A percentile compares a stretch with the other conserved stretches of the same genome.
Evolutionary conservation across 2,797 vertebrate species (phyloP).

Genomic region (Pangasius macronema): DNA sequence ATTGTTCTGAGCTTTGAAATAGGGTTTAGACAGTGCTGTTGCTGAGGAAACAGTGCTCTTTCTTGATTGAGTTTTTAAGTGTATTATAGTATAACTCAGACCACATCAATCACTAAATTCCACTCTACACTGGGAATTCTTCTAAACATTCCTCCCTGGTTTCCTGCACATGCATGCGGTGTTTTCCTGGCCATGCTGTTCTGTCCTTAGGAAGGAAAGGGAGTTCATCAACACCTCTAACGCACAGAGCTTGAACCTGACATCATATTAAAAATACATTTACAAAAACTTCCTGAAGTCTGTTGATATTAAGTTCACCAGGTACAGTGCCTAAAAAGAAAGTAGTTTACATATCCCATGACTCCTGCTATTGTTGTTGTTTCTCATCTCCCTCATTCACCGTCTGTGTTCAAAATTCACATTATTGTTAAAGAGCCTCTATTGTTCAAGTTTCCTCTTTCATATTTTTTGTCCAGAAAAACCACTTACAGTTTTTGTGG

Average conservation of each 20-base stretch:
- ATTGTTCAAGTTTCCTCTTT: conserved; percentile 8
- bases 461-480: conserved; percentile 17
- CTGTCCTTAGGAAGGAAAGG: conserved; percentile 16
- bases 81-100: not conserved
- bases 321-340: not conserved
- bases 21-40: not conserved
- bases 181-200: conserved; percentile 5
- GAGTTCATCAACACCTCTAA: conserved; percentile 8
- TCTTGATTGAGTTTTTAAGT: not conserved
- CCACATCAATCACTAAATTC: not conserved
- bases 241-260: not conserved
- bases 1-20: not conserved
- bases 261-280: not conserved
- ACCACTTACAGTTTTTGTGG: not conserved
- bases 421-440: conserved; percentile 1
- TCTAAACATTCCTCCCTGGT: not conserved
- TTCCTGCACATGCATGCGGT: not conserved
- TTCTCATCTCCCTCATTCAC: not conserved
- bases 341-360: not conserved
- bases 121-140: not conserved
- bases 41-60: not conserved
- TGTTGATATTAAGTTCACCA: not conserved
- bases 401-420: not conserved
- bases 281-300: not conserved
- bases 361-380: not conserved